Evolutionary conservation across 2,888 invertebrate genomes (phyloP), one percentile per base, ranked within the genome.

Genomic region (Eudasyphora cyanicolor): DNA sequence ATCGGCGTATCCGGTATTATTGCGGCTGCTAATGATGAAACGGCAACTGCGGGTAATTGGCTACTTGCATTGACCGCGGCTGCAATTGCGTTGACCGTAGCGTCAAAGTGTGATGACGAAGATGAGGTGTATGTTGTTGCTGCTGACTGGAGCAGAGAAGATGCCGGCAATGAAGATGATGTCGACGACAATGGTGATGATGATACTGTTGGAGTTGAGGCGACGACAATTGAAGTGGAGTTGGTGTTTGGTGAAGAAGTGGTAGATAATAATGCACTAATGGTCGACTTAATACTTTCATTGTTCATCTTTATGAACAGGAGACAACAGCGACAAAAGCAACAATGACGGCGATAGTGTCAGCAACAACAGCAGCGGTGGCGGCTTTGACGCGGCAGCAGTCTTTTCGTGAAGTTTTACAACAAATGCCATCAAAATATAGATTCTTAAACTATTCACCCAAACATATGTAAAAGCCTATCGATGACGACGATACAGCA

Each of bases 1-100:
- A 90, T 90, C 73, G 90, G 90, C 74, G 89, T 89, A 86, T 89
- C 90, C 10, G 89, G 88, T 84, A 89, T 89, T 77, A 90, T 89
- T 67, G 89, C 88, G 64, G 87, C 87, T 69, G 84, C 83, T 75
- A 82, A 85, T 21, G 64, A 85, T 21, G 76, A 81, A 76, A 82
- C 82, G 60, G 82, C 82, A 85, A 87, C 75, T 78, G 88, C 67
- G 14, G 81, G 79, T n/a, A 82, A 79, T 10, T 79, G 71, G 19
- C 60, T 70, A 71, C 75, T 75, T 77, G 71, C 67, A 76, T 85
- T 78, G 76, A 75, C 82, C 24, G 74, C 85, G 51, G 86, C 82
- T 78, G 79, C 77, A 64, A 82, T 81, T 24, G 83, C 79, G 49
- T 67, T 80, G 29, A 85, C 79, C 73, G 85, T 81, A 5, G 83